Evolutionary conservation across 2,888 invertebrate species (phyloP), one percentile per base, ranked within the genome.

Genomic region (Pyrrhosoma nymphula): DNA sequence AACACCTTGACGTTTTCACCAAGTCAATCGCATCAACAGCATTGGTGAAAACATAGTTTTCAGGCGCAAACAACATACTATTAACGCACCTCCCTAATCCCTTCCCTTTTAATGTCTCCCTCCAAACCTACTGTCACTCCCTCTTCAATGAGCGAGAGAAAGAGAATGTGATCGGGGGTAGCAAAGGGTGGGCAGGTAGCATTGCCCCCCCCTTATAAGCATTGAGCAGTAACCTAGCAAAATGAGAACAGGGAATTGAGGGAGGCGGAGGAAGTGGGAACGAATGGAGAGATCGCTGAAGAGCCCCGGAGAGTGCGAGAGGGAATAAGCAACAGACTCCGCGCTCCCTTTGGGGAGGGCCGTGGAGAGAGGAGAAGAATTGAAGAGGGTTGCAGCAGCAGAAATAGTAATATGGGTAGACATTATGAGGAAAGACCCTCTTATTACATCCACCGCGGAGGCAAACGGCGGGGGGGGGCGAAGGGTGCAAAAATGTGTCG

Each of bases 401-500:
- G 82, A 82, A 82, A 82, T 82, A 82, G 82, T 82, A 82, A 82
- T 82, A 82, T 82, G 82, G 82, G 82, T n/a, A 47, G 93, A 69
- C 93, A 47, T 93, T 93, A 93, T 91, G 91, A 91, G 63, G 91
- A 63, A 91, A 63, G 91, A 63, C 91, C 26, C 82, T 35, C 91
- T 91, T 91, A 91, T 91, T 91, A 91, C 91, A 35, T 91, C 91
- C 63, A 60, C 6, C 10, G 26, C 18, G 63, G 82, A 16, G 82
- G 14, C 47, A 47, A 47, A 47, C 47, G 47, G 47, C 8, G 82
- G 82, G 18, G 82, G 14, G 35, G 2, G 60, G 60, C 20, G 6
- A 14, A 60, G 60, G 60, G 60, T 60, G 60, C 12, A 16, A 26
- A 82, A 82, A 82, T 82, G 82, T 82, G 35, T 35, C n/a, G 82